phyloP scores from a whole-genome alignment of 1,140 invertebrate species.

The Diorhabda carinulata region DNA sequence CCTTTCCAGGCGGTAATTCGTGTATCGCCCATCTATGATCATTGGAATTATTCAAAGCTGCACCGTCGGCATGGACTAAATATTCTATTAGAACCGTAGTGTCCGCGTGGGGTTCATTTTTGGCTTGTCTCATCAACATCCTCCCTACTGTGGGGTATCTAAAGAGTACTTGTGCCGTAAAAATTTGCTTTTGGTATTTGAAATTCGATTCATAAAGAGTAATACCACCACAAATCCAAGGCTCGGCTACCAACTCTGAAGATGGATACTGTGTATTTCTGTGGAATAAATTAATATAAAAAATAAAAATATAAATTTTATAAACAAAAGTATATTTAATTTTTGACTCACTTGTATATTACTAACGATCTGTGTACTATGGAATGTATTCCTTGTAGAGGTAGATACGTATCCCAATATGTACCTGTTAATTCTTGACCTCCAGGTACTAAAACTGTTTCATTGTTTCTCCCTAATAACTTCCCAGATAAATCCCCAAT shows the following conservation, averaged over 20 bases:
- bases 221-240: slow-evolving; percentile 67
- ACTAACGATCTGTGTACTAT: slow-evolving; percentile 79
- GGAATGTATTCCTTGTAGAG: slow-evolving; percentile 75
- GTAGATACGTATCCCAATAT: slow-evolving; percentile 83
- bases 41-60: slow-evolving; percentile 70
- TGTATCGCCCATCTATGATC: slow-evolving; percentile 71
- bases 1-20: slow-evolving; percentile 63
- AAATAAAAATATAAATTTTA: no score
- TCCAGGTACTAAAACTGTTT: slow-evolving; percentile 60
- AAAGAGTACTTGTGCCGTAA: slow-evolving; percentile 69
- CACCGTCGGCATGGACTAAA: slow-evolving; percentile 83
- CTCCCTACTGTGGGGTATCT: slow-evolving; percentile 85
- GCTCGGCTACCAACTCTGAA: slow-evolving; percentile 48
- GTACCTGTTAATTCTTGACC: slow-evolving; percentile 66
- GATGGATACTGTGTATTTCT: slow-evolving; percentile 39
- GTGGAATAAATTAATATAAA: slow-evolving; percentile 9
- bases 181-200: slow-evolving; percentile 66
- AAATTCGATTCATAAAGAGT: slow-evolving; percentile 61
- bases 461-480: slow-evolving; percentile 67
- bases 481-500: slow-evolving; percentile 89
- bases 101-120: slow-evolving; percentile 73
- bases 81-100: slow-evolving; percentile 73
- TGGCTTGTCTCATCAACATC: slow-evolving; percentile 76
- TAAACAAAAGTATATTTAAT: no score
- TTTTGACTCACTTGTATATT: slow-evolving; percentile 64